These are phyloP conservation scores for Anas georgica DNA, from an alignment of 2,797 vertebrate genomes.

Conservation along the genomic window DNA sequence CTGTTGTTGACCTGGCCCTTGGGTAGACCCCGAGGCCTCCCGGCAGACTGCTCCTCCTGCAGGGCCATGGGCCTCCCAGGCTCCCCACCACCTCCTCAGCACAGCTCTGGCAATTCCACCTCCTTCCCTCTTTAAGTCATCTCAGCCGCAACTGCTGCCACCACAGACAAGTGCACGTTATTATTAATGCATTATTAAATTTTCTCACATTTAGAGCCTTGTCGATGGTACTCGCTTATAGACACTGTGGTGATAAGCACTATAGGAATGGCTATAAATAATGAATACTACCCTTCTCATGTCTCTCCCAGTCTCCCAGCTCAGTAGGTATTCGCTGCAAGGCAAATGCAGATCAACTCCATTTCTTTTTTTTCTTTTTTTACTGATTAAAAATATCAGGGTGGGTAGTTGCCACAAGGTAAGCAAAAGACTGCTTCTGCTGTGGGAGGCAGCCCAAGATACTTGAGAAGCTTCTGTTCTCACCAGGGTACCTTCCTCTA, in stretches of 20 bases:
- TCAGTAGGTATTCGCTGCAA: slow-evolving; percentile 27
- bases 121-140: slow-evolving; percentile 27
- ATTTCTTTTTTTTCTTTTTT: slow-evolving; percentile 7
- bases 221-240: slow-evolving; percentile 27
- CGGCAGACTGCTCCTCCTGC: neutral
- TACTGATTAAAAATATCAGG: slow-evolving; percentile 18
- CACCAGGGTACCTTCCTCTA: neutral
- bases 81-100: neutral
- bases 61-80: neutral
- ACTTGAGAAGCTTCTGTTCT: slow-evolving; percentile 19
- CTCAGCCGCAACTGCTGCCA: slow-evolving; percentile 16
- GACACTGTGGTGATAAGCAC: slow-evolving; percentile 30
- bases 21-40: neutral
- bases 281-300: slow-evolving; percentile 43
- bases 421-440: neutral
- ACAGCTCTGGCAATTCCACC: neutral
- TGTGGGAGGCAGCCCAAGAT: neutral
- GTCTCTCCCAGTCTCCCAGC: neutral
- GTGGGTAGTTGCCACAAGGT: neutral
- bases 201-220: slow-evolving; percentile 52
- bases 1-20: neutral
- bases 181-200: slow-evolving; percentile 72
- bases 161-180: slow-evolving; percentile 21
- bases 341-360: slow-evolving; percentile 36
- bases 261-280: slow-evolving; percentile 61